Conservation (phyloP, 2,888 invertebrate genomes). For the Mimachlamys varia region DNA sequence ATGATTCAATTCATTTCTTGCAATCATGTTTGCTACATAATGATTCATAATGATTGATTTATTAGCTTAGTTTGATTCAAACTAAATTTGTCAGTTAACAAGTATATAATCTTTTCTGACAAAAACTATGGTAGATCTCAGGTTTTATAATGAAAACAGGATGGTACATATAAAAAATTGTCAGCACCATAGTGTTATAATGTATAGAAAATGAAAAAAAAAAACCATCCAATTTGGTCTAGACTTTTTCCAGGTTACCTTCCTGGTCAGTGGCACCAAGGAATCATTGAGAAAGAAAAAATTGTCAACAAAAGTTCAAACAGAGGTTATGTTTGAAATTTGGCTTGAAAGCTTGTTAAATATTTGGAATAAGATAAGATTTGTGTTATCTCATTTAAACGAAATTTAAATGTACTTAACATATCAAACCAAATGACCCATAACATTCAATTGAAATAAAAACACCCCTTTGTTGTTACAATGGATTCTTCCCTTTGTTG, state of each 20-base stretch:
- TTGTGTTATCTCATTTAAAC: not conserved
- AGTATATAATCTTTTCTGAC: too few relatives aligned
- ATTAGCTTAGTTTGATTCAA: too few relatives aligned
- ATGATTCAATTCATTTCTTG: too few relatives aligned
- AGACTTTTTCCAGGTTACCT: not conserved
- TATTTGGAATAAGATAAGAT: constrained; percentile 7
- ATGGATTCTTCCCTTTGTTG: not conserved
- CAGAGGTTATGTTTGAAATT: constrained; percentile 3
- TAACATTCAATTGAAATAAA: not conserved
- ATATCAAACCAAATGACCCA: not conserved
- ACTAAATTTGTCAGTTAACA: too few relatives aligned
- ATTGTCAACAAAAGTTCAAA: not conserved
- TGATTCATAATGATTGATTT: too few relatives aligned
- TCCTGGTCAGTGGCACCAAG: not conserved
- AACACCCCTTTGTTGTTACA: not conserved
- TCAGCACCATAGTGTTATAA: too few relatives aligned
- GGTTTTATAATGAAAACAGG: too few relatives aligned
- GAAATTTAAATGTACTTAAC: not conserved
- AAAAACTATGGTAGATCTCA: too few relatives aligned
- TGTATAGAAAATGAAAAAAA: too few relatives aligned
- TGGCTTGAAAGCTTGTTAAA: not conserved
- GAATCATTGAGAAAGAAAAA: not conserved
- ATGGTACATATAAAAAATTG: too few relatives aligned
- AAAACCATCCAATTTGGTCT: too few relatives aligned
- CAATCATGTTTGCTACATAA: too few relatives aligned